A percentile compares a stretch with the other conserved stretches of the same genome.
Evolutionary conservation across 2,113 vertebrate genomes (phyloP).

Genomic region (Corydoras sp.): DNA sequence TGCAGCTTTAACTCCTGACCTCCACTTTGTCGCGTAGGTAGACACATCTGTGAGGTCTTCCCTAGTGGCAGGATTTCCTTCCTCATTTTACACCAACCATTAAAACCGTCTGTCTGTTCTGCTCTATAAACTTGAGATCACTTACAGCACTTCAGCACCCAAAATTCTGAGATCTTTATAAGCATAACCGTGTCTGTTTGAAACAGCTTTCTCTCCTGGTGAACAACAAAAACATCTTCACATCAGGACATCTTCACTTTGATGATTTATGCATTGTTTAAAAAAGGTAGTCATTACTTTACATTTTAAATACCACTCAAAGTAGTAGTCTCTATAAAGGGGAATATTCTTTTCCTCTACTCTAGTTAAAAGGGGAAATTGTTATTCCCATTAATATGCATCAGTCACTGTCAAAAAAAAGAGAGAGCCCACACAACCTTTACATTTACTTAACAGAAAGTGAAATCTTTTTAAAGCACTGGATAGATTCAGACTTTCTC

Average conservation of each 20-base stretch:
- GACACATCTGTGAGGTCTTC: conserved; percentile 66
- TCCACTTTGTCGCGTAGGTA: conserved; percentile 40
- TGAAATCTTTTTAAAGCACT: conserved; percentile 35
- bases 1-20: conserved; percentile 19
- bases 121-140: conserved; percentile 29
- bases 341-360: conserved; percentile 20
- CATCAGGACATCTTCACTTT: background rate
- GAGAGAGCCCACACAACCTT: conserved; percentile 23
- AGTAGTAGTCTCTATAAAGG: background rate
- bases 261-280: conserved; percentile 8
- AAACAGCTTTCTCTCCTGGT: background rate
- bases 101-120: conserved; percentile 50
- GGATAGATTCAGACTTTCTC: conserved; percentile 33
- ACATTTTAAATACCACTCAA: background rate
- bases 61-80: conserved; percentile 61
- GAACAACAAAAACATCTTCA: background rate
- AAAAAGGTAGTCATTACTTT: background rate
- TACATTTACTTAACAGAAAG: conserved; percentile 23
- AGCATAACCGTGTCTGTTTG: conserved; percentile 11
- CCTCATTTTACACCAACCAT: conserved; percentile 75
- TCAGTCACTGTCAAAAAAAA: conserved; percentile 3
- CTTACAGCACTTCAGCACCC: conserved; percentile 16
- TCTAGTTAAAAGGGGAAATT: conserved; percentile 21
- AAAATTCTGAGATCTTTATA: conserved; percentile 28
- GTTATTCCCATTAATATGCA: conserved; percentile 20